Base-by-base conservation (phyloP, 53 echinoderm and acorn worm genomes). In the Crossaster papposus region DNA sequence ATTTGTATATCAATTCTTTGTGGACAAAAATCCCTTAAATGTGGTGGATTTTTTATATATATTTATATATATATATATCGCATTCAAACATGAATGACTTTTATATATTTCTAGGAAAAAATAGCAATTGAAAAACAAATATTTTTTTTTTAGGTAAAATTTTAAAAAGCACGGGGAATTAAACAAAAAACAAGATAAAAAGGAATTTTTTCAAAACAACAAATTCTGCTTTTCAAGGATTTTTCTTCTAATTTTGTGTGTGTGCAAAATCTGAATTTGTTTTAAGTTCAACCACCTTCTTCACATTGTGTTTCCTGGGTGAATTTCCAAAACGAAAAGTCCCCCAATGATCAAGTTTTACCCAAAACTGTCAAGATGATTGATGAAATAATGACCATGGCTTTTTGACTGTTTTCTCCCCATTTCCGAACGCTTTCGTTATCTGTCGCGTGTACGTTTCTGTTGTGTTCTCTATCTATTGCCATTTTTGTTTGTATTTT, bases 321-420 rank as follows among this genome's bases (percentile, higher is more conserved):
- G 28, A 10, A 13, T 29, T 74, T 74, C 36, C 11, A 35, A 34
- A 32, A 74, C 74, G 3, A 74, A 55, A 80, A 31, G 18, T 15
- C 32, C 15, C 18, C 2, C 32, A 36, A 4, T 55, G 62, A 9
- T 79, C 7, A 62, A 9, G 10, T 26, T 26, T 23, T 23, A 2
- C 28, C 24, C 4, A 10, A 68, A 26, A 26, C 68, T n/a, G 4
- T 4, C n/a, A 26, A 65, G 35, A 70, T 17, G n/a, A 64, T 30
- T 83, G 79, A 78, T 22, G 10, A 2, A 24, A 52, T 58, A 29
- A 14, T 87, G 87, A 87, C 87, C 87, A 77, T 77, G 51, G 87
- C 77, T 87, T 87, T 77, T 87, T 74, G 75, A 58, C 33, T 71
- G 38, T 72, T 53, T 76, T n/a, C 51, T 74, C 76, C 50, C 58